Evolutionary conservation across 2,113 vertebrate genomes (phyloP).

Genomic region (Ivindomyrus marchei): DNA sequence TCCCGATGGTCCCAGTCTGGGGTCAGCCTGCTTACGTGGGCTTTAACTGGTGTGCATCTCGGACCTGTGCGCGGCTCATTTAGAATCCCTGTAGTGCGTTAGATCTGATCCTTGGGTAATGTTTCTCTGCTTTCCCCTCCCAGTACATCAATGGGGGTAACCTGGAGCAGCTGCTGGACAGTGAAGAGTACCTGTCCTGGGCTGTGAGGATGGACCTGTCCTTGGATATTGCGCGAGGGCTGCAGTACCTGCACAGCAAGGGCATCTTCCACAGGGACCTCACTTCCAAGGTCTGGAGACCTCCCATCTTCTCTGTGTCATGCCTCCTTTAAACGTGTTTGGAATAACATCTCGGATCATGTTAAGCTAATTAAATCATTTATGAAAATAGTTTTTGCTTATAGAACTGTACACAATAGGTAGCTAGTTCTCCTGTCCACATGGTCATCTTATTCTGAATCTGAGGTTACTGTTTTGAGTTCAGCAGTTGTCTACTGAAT

Average conservation of each 20-base stretch:
- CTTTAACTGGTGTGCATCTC: conserved; percentile 23
- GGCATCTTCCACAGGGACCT: conserved; percentile 88
- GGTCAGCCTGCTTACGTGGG: neutral
- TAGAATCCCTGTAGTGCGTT: conserved; percentile 50
- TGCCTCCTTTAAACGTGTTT: neutral
- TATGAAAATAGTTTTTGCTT: neutral
- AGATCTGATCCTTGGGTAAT: conserved; percentile 12
- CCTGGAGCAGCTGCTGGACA: conserved; percentile 89
- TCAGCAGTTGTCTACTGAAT: neutral
- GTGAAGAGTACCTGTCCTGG: conserved; percentile 79
- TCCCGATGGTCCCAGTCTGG: neutral
- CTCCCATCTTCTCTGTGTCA: neutral
- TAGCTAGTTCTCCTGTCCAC: neutral
- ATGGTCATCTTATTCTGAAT: neutral
- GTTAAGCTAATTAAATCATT: neutral
- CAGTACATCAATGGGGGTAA: conserved; percentile 93
- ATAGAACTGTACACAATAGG: neutral
- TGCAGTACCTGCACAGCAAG: conserved; percentile 87
- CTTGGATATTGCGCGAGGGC: conserved; percentile 77
- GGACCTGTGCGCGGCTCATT: neutral
- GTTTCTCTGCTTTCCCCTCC: conserved; percentile 22
- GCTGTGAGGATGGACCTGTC: conserved; percentile 69
- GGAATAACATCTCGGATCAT: neutral
- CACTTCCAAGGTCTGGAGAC: conserved; percentile 77
- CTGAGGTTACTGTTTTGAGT: neutral